phyloP scores from a whole-genome alignment of 2,797 vertebrate genomes.

The Squalus acanthias region DNA sequence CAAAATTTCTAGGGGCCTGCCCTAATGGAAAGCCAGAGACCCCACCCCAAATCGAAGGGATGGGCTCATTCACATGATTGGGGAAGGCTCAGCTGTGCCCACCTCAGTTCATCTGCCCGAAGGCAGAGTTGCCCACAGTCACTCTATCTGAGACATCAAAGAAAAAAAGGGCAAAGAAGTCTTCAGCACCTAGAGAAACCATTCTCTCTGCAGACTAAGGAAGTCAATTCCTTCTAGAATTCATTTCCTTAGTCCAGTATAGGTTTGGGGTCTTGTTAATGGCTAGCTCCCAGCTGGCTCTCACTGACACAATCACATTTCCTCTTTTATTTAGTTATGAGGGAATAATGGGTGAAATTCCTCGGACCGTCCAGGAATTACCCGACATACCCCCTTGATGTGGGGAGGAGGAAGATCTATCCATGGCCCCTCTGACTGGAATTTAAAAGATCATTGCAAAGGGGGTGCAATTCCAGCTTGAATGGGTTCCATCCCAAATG shows the following conservation, averaged over 20 bases:
- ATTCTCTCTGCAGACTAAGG: too few species aligned
- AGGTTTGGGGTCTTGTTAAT: neutral
- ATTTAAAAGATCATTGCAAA: neutral
- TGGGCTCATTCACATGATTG: too few species aligned
- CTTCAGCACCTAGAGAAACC: too few species aligned
- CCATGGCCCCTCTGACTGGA: neutral
- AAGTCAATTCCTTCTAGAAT: neutral
- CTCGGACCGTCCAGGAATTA: neutral
- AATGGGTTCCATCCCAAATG: neutral
- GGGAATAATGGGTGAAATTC: neutral
- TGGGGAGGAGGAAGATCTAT: too few species aligned
- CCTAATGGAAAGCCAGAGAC: too few species aligned
- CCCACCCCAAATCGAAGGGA: too few species aligned
- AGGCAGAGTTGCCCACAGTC: too few species aligned
- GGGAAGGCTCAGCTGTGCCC: too few species aligned
- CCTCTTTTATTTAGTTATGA: neutral
- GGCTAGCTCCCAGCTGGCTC: neutral
- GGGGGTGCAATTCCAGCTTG: neutral
- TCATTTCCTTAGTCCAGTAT: neutral
- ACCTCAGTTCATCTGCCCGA: too few species aligned
- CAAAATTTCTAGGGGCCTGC: too few species aligned
- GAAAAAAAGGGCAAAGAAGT: too few species aligned
- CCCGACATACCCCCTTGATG: neutral
- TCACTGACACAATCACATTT: neutral
- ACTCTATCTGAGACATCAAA: too few species aligned